Evolutionary conservation across 1,140 invertebrate genomes (phyloP), one percentile per base, ranked within the genome.

Genomic region (Nebria ingens): DNA sequence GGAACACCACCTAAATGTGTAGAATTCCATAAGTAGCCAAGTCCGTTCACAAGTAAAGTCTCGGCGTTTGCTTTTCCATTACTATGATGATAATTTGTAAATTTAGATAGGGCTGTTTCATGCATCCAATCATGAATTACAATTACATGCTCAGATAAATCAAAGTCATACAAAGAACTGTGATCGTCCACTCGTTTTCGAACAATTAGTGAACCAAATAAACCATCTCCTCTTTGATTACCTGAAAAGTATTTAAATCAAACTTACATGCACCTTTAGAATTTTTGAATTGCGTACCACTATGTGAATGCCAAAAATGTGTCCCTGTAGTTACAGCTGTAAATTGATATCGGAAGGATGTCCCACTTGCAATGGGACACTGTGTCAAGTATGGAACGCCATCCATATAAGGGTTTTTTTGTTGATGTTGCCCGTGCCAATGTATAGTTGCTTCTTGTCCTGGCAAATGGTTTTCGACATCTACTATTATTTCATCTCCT

Each of bases 251-350:
- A n/a, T n/a, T n/a, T n/a, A n/a, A n/a, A n/a, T n/a, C n/a, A n/a
- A n/a, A n/a, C n/a, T n/a, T n/a, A n/a, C n/a, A n/a, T n/a, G n/a
- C n/a, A 34, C 25, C n/a, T 34, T 34, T 34, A 34, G n/a, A n/a
- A 34, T 34, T 34, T 34, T 34, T 34, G n/a, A 34, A 34, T 9
- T 34, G n/a, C n/a, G 73, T 62, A 65, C 80, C 79, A 2, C 81
- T 81, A 64, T 86, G 91, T 1, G 89, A 87, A 66, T 94, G 91
- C 85, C 87, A 94, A 70, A 90, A 93, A 64, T 92, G 88, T 0
- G 89, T 93, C 25, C 91, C 91, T 1, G 81, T 68, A 58, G 85
- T 83, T 0, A 72, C 73, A 0, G 84, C 85, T 3, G 73, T 76
- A 68, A 83, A 90, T 60, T 80, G 80, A 61, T 92, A 91, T 62